Conservation (phyloP, 2,888 invertebrate genomes). For the Caenorhabditis sp. region DNA sequence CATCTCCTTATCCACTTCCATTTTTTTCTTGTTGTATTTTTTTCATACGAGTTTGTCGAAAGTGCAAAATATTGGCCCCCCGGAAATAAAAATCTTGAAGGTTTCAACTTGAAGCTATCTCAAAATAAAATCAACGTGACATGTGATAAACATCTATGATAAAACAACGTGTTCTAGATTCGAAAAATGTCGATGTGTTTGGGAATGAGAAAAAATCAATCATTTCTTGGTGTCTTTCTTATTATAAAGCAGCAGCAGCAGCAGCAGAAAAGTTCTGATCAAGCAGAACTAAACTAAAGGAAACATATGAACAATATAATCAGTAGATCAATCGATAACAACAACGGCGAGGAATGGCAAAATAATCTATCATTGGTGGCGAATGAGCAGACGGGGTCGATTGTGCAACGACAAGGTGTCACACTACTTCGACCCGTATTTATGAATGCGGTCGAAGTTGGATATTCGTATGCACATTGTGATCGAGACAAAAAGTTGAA, state of each 20-base stretch:
- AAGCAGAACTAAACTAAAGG: not conserved
- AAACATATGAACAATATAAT: not conserved
- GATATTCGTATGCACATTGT: slow-evolving; percentile 53
- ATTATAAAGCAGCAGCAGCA: not conserved
- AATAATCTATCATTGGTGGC: slow-evolving; percentile 33
- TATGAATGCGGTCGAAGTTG: slow-evolving; percentile 58
- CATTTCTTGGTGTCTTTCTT: not conserved
- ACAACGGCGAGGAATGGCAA: slow-evolving; percentile 14
- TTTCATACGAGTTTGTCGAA: slow-evolving; percentile 45
- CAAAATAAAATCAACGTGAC: too few species aligned
- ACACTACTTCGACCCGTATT: slow-evolving; percentile 48
- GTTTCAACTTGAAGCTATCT: too few species aligned
- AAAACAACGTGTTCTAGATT: not conserved
- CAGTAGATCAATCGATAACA: not conserved
- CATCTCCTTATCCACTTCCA: not conserved
- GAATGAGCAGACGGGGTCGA: slow-evolving; percentile 30
- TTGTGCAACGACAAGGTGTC: slow-evolving; percentile 20
- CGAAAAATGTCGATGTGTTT: not conserved
- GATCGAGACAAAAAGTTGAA: slow-evolving; percentile 53
- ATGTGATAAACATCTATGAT: too few species aligned
- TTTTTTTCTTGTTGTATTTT: slow-evolving; percentile 20
- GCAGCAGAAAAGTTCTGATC: not conserved
- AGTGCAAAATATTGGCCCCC: slow-evolving; percentile 46
- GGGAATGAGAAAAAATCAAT: not conserved
- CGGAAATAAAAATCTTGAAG: too few species aligned